Evolutionary conservation across 2,797 vertebrate genomes (phyloP), one percentile per base, ranked within the genome.

Genomic region (Typhlichthys eigenmanni): DNA sequence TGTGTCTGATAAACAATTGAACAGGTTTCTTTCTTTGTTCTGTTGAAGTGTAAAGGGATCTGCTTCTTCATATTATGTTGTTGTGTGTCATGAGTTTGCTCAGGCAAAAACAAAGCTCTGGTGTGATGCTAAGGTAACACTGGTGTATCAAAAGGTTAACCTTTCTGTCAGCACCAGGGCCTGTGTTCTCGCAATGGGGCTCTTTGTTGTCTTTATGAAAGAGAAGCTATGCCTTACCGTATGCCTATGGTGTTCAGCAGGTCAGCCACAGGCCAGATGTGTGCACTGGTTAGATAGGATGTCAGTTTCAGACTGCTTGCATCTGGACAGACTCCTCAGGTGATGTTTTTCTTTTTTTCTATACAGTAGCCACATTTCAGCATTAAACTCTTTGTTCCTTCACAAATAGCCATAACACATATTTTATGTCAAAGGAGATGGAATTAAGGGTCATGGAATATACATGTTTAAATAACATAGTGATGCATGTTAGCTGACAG

Each of bases 141-240:
- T 78, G 73, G 66, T 74, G 79, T 83, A 80, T 60, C 58, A 66
- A 55, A 43, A 14, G 56, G 64, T 60, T 63, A 64, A 64, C 71
- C 59, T 66, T 71, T 65, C 71, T 66, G 75, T 71, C 89, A 82
- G 85, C 72, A 78, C 82, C 62, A 60, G 68, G 60, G 56, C 48
- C 17, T 5, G 51, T 76, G 69, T 73, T 68, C 11, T 77, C 67
- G 86, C 75, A 92, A 91, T 83, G 72, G 81, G 73, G 54, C 55
- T 68, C 58, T 7, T 90, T 91, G 88, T 91, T 88, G 66, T 43
- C 43, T 66, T 47, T 57, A 58, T 81, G 80, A 87, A 82, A 88
- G 75, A 84, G 77, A 48, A 6, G 60, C 64, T 75, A 29, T 3
- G 24, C 24, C 68, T 89, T 76, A 78, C 82, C 77, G 69, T 50